Evolutionary conservation across 2,888 invertebrate species (phyloP).

Genomic region (Machimus rusticus): DNA sequence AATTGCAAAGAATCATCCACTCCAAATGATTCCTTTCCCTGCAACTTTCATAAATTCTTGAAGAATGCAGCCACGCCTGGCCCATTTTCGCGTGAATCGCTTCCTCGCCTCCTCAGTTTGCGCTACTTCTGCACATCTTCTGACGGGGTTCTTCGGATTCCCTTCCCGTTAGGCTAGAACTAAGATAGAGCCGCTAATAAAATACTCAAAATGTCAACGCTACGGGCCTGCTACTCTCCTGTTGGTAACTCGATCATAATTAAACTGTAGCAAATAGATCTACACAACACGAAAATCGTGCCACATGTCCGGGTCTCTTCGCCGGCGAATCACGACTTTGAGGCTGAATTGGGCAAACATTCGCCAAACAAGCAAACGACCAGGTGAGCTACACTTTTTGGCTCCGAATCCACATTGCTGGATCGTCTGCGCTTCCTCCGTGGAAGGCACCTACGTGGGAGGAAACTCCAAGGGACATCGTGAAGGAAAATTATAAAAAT

Average conservation of each 20-base stretch:
- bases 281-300: conserved; percentile 47
- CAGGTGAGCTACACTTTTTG: conserved; percentile 18
- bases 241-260: conserved; percentile 34
- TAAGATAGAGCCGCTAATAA: conserved; percentile 6
- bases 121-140: not conserved
- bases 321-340: conserved; percentile 41
- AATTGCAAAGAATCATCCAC: not conserved
- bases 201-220: conserved; percentile 37
- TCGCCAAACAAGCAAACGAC: conserved; percentile 37
- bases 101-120: not conserved
- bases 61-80: not conserved
- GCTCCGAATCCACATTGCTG: not conserved
- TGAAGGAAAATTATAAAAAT: not conserved
- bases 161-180: not conserved
- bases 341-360: conserved; percentile 17
- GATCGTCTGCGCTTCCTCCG: not conserved
- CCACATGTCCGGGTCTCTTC: conserved; percentile 44
- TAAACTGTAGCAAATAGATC: conserved; percentile 47
- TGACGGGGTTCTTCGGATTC: not conserved
- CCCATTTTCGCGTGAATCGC: conserved; percentile 1
- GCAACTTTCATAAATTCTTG: not conserved
- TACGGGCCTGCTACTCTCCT: not conserved
- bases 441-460: not conserved
- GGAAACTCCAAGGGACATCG: not conserved
- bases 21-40: not conserved